A percentile compares a stretch with the other conserved stretches of the same genome.
phyloP scores from a whole-genome alignment of 2,113 vertebrate genomes.

The Menidia beryllina region DNA sequence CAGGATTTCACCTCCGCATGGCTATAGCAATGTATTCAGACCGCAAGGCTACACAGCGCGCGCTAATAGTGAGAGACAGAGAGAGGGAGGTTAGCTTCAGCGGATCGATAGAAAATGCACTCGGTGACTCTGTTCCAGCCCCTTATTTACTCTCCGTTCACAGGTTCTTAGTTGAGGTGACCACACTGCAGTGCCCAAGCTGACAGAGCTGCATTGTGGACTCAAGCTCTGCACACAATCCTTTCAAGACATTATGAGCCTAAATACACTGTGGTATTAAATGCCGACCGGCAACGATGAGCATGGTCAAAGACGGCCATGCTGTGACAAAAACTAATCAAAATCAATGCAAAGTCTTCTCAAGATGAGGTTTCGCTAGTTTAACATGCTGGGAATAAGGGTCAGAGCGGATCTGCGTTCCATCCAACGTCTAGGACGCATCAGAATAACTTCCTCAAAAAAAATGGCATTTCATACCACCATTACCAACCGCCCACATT shows the following conservation, averaged over 20 bases:
- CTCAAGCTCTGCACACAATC: background rate
- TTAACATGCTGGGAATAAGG: slow-evolving; percentile 8
- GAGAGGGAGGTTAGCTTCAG: slow-evolving; percentile 35
- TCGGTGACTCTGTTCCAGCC: slow-evolving; percentile 42
- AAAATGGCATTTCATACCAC: slow-evolving; percentile 57
- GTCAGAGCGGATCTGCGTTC: slow-evolving; percentile 28
- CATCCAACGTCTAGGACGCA: slow-evolving; percentile 33
- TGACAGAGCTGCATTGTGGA: slow-evolving; percentile 14
- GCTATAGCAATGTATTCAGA: slow-evolving; percentile 7
- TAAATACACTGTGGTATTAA: background rate
- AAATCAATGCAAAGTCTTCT: background rate
- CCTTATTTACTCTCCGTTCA: slow-evolving; percentile 59
- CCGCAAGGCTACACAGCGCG: background rate
- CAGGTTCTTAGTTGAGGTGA: slow-evolving; percentile 54
- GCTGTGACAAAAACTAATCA: background rate
- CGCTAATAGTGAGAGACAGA: background rate
- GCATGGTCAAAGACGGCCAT: background rate
- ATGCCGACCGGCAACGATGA: background rate
- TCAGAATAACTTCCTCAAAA: slow-evolving; percentile 55
- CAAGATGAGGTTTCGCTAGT: slow-evolving; percentile 11
- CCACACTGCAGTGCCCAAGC: slow-evolving; percentile 36
- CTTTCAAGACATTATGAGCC: background rate
- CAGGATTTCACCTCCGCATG: slow-evolving; percentile 21
- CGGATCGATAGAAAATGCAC: slow-evolving; percentile 65
- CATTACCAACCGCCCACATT: slow-evolving; percentile 52